Evolutionary conservation across 2,888 invertebrate genomes (phyloP).

Genomic region (Eugnorisma glareosa): DNA sequence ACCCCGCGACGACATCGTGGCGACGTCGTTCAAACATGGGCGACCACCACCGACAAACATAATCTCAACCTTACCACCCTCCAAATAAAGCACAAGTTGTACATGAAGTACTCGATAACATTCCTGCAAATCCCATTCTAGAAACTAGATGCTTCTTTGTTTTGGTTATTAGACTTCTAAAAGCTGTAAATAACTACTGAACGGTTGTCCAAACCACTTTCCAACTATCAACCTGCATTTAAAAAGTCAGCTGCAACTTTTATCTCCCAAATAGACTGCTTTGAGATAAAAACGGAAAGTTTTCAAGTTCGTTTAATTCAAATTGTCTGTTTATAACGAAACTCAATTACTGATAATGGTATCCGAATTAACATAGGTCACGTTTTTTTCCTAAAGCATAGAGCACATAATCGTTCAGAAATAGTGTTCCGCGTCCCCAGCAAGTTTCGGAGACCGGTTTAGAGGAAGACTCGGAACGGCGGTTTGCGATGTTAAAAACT

Average conservation of each 20-base stretch:
- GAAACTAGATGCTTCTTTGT: conserved; percentile 62
- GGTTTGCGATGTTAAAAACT: conserved; percentile 70
- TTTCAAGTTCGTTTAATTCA: conserved; percentile 59
- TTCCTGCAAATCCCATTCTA: conserved; percentile 66
- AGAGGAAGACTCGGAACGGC: conserved; percentile 66
- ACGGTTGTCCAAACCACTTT: conserved; percentile 52
- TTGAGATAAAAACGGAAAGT: conserved; percentile 66
- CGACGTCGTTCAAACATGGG: conserved; percentile 56
- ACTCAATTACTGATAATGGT: conserved; percentile 58
- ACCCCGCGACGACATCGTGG: conserved; percentile 68
- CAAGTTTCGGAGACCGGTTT: conserved; percentile 74
- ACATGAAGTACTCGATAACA: conserved; percentile 32
- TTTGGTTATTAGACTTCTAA: conserved; percentile 59
- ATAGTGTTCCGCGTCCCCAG: conserved; percentile 66
- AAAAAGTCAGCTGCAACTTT: conserved; percentile 44
- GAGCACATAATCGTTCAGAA: conserved; percentile 68
- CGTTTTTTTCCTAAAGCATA: conserved; percentile 65
- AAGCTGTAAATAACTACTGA: conserved; percentile 50
- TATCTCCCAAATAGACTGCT: conserved; percentile 57
- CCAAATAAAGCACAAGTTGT: conserved; percentile 56
- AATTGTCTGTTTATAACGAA: conserved; percentile 60
- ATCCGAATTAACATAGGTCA: conserved; percentile 61
- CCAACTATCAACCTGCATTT: conserved; percentile 53
- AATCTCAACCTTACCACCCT: conserved; percentile 60
- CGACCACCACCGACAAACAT: conserved; percentile 40